Evolutionary conservation across 2,113 vertebrate species (phyloP), one percentile per base, ranked within the genome.

Genomic region (Tragelaphus imberbis): DNA sequence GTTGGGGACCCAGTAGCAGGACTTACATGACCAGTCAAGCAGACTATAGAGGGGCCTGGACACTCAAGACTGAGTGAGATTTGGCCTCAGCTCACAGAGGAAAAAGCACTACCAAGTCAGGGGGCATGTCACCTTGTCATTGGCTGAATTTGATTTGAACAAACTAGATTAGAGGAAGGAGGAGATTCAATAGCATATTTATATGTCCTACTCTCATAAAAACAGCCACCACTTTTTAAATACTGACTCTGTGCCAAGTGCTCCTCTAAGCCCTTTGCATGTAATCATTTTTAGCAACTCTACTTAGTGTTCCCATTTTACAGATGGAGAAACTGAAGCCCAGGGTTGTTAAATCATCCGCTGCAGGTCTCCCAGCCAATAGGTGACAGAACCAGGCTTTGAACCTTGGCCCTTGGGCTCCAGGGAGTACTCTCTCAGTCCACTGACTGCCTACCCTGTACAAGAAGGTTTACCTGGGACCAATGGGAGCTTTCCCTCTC

Each of bases 171-270:
- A 40, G 1, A 36, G 59, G 51, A 25, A 61, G 25, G 28, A 53
- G 58, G 44, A 30, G 10, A 44, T 15, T 16, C 0, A 0, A 28
- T 16, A 65, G 65, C 12, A 0, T 23, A 14, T 5, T 44, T 19
- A 53, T 15, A 21, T n/a, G 6, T 88, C 9, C 49, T 16, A 4
- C 36, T 94, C 61, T 63, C 33, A 27, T 68, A 16, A 58, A 59
- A 75, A 49, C 36, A 44, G 47, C 19, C 33, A 14, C 36, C 21
- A 0, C 40, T 7, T 27, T 51, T 61, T 11, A 7, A 51, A n/a
- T 63, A 1, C 40, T n/a, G 30, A 30, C 9, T 4, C 30, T 77
- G 8, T 49, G 85, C 27, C 47, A 49, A 6, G 30, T 7, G 17
- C 44, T 71, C 17, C 44, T 61, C 5, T 58, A 63, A 53, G 27